phyloP scores from a whole-genome alignment of 2,888 invertebrate genomes.

The Hydraecia micacea region DNA sequence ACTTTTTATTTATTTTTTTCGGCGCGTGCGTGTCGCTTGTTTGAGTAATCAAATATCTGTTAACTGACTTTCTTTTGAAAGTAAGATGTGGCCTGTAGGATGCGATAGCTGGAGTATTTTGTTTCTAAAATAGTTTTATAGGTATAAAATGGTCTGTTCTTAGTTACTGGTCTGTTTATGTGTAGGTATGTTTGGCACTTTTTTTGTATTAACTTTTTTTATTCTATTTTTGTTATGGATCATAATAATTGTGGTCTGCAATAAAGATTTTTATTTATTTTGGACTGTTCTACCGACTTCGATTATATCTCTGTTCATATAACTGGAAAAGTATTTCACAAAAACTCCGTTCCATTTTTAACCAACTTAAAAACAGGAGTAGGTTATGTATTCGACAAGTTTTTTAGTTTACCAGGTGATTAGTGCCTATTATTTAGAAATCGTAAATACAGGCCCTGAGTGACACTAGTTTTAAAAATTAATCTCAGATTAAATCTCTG shows the following conservation, averaged over 20 bases:
- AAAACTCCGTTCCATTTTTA: neutral
- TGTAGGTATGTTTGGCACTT: neutral
- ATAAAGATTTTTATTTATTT: neutral
- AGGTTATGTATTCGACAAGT: neutral
- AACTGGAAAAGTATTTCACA: neutral
- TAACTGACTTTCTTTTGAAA: constrained; percentile 62
- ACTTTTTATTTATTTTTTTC: constrained; percentile 48
- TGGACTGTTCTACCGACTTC: neutral
- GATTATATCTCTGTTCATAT: neutral
- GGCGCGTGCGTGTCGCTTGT: constrained; percentile 62
- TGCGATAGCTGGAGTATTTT: constrained; percentile 33
- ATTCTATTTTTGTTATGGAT: too few relatives aligned
- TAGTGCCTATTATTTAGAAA: neutral
- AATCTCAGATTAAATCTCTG: neutral
- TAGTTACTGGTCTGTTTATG: neutral
- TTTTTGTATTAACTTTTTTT: neutral
- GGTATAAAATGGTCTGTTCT: neutral
- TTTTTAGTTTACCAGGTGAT: neutral
- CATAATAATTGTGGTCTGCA: neutral
- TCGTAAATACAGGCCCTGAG: neutral
- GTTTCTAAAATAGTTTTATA: neutral
- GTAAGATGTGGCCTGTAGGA: constrained; percentile 36
- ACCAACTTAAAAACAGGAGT: neutral
- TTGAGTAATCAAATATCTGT: constrained; percentile 64
- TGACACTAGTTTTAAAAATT: neutral